Evolutionary conservation across 2,888 invertebrate species (phyloP).

Genomic region (Odiellus spinosus): DNA sequence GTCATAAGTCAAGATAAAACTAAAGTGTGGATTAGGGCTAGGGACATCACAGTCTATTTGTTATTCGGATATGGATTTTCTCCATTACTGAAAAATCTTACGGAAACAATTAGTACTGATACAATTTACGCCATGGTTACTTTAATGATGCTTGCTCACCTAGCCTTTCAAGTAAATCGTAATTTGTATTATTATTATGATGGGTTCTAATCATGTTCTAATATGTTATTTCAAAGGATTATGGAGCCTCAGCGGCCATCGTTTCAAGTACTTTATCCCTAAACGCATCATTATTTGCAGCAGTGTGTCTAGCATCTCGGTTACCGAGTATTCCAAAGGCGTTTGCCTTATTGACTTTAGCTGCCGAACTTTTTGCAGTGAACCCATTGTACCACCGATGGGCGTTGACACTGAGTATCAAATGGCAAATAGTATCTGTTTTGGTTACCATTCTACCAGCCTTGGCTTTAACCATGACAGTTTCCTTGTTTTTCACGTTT

Average conservation of each 20-base stretch:
- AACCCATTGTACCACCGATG: constrained; percentile 45
- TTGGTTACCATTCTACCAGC: too few relatives aligned
- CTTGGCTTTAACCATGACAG: too few relatives aligned
- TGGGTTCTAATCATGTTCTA: background rate
- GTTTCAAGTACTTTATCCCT: constrained; percentile 81
- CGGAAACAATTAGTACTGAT: constrained; percentile 91
- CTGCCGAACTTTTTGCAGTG: constrained; percentile 73
- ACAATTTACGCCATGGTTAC: constrained; percentile 88
- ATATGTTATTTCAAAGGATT: constrained; percentile 30
- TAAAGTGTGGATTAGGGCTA: too few relatives aligned
- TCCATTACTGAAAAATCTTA: constrained; percentile 80
- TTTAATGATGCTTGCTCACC: constrained; percentile 68
- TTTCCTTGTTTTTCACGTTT: too few relatives aligned
- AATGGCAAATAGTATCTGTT: too few relatives aligned
- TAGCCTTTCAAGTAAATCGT: constrained; percentile 86
- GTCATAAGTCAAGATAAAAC: too few relatives aligned
- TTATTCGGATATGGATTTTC: constrained; percentile 70
- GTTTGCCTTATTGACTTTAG: constrained; percentile 72
- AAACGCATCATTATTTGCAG: constrained; percentile 86
- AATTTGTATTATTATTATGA: constrained; percentile 56
- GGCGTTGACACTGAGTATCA: too few relatives aligned
- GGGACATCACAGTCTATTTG: too few relatives aligned
- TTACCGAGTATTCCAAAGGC: constrained; percentile 70
- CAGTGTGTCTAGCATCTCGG: constrained; percentile 85
- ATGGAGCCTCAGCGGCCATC: constrained; percentile 61